Evolutionary conservation across 2,113 vertebrate species (phyloP).

Genomic region (Notothenia coriiceps): DNA sequence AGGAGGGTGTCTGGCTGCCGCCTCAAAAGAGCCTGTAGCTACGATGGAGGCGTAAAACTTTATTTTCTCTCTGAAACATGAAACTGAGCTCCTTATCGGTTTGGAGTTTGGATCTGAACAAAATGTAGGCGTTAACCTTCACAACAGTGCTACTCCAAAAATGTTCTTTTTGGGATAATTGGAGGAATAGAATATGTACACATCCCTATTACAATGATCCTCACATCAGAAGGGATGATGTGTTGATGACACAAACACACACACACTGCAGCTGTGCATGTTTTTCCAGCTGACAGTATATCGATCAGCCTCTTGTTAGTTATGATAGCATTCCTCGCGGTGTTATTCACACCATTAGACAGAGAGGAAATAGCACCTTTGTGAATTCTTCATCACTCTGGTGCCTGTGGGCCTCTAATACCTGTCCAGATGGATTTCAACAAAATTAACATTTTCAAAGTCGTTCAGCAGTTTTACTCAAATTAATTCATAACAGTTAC

Average conservation of each 20-base stretch:
- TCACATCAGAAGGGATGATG: constrained; percentile 24
- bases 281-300: constrained; percentile 61
- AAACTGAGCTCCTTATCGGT: constrained; percentile 35
- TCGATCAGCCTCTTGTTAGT: constrained; percentile 74
- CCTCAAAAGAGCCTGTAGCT: constrained; percentile 54
- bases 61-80: constrained; percentile 31
- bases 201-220: constrained; percentile 18
- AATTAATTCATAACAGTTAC: constrained; percentile 38
- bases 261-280: constrained; percentile 59
- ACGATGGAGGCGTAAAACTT: constrained; percentile 49
- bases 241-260: constrained; percentile 4
- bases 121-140: constrained; percentile 49
- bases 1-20: constrained; percentile 45
- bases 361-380: constrained; percentile 68
- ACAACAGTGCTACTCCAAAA: constrained; percentile 15
- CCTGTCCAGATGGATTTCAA: constrained; percentile 65
- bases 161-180: background rate
- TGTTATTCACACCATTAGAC: constrained; percentile 74
- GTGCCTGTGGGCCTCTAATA: constrained; percentile 56
- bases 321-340: constrained; percentile 58
- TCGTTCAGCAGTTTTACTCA: constrained; percentile 38
- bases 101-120: constrained; percentile 26
- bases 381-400: constrained; percentile 61
- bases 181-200: constrained; percentile 18
- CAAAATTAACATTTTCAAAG: constrained; percentile 66